Conservation (phyloP, 2,113 vertebrate genomes). For the Apodemus speciosus region DNA sequence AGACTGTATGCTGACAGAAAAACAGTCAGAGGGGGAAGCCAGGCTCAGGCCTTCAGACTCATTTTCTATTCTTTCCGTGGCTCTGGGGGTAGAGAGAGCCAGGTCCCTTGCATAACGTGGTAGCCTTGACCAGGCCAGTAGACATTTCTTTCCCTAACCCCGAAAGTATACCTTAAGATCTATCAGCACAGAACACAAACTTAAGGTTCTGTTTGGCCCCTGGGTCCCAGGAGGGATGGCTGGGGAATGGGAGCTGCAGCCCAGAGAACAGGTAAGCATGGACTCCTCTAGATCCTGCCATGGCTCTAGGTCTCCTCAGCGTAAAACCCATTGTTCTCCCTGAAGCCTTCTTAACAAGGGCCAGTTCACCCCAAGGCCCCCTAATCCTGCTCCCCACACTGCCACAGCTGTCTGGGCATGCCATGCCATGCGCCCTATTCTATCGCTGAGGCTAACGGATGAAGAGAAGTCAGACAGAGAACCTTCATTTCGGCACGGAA, state of each 20-base stretch:
- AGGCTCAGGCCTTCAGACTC: not conserved
- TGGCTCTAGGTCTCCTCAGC: not conserved
- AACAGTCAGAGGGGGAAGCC: not conserved
- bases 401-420: not conserved
- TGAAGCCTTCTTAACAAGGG: not conserved
- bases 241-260: not conserved
- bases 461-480: not conserved
- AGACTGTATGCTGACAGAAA: not conserved
- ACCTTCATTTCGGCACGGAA: not conserved
- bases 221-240: not conserved
- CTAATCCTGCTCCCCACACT: too few relatives aligned
- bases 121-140: not conserved
- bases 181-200: too few relatives aligned
- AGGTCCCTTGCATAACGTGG: not conserved
- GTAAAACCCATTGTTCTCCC: not conserved
- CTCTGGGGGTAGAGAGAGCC: not conserved
- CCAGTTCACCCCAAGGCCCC: not conserved
- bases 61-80: not conserved
- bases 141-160: not conserved
- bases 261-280: not conserved
- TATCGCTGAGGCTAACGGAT: accelerated
- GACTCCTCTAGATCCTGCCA: not conserved
- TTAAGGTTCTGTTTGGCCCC: accelerated
- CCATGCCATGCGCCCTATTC: not conserved
- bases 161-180: not conserved